Conservation (phyloP, 2,113 vertebrate genomes). For the Notiomystis cincta region DNA sequence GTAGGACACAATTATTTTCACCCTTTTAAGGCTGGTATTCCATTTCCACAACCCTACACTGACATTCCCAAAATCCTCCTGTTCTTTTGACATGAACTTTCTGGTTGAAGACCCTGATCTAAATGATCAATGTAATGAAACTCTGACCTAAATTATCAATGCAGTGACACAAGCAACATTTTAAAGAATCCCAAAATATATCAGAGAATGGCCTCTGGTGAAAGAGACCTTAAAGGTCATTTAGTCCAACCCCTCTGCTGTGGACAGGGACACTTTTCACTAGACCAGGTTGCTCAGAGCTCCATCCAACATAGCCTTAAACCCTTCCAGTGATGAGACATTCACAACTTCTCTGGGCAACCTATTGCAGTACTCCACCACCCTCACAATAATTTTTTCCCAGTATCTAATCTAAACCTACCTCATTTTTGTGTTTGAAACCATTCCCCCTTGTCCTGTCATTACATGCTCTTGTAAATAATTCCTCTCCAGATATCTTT, state of each 20-base stretch:
- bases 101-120: not conserved
- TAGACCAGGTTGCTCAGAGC: not conserved
- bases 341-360: not conserved
- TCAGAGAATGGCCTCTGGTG: not conserved
- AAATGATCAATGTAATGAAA: not conserved
- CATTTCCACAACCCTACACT: not conserved
- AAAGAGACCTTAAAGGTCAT: not conserved
- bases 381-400: not conserved
- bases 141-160: not conserved
- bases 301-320: not conserved
- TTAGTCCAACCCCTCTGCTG: not conserved
- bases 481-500: not conserved
- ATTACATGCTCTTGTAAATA: not conserved
- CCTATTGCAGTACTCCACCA: not conserved
- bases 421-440: not conserved
- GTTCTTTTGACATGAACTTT: not conserved
- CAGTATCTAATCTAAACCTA: not conserved
- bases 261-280: not conserved
- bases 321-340: not conserved
- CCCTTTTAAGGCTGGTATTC: not conserved
- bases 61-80: not conserved
- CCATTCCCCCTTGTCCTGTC: not conserved
- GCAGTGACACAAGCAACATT: not conserved
- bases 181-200: not conserved
- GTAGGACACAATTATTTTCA: not conserved